phyloP scores from a whole-genome alignment of 2,113 vertebrate genomes.

The Neolamprologus brichardi region DNA sequence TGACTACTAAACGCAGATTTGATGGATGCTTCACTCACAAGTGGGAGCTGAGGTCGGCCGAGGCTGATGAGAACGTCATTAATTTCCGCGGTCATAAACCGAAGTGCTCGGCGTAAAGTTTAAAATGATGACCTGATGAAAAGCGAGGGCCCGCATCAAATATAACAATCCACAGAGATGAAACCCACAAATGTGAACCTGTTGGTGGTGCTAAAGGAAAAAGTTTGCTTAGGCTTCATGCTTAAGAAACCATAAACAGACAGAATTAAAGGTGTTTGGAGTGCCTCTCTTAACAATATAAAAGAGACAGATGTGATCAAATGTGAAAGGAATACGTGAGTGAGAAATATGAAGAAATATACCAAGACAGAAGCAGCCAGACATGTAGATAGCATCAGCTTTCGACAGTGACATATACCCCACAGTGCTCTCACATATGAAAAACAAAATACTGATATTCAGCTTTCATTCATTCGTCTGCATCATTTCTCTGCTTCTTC shows the following conservation, averaged over 20 bases:
- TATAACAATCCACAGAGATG: background rate
- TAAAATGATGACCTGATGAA: background rate
- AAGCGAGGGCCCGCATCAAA: background rate
- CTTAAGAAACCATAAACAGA: background rate
- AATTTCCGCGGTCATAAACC: background rate
- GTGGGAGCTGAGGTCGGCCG: background rate
- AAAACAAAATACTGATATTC: background rate
- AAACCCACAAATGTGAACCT: background rate
- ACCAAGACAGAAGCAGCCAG: background rate
- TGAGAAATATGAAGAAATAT: background rate
- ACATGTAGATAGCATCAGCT: background rate
- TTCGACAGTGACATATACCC: background rate
- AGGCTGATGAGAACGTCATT: background rate
- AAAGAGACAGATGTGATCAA: background rate
- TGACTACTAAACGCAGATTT: background rate
- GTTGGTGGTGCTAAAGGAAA: background rate
- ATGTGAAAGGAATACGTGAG: background rate
- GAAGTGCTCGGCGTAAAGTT: background rate
- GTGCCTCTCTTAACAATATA: background rate
- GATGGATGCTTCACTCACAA: background rate
- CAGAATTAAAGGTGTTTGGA: background rate
- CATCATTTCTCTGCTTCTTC: background rate
- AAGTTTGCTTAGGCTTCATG: background rate
- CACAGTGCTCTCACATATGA: background rate
- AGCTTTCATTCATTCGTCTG: background rate